These are phyloP conservation scores for Cassiopea andromeda DNA, from an alignment of 30 jellyfish, hydroid and myxozoan genomes.

Conservation along the genomic window DNA sequence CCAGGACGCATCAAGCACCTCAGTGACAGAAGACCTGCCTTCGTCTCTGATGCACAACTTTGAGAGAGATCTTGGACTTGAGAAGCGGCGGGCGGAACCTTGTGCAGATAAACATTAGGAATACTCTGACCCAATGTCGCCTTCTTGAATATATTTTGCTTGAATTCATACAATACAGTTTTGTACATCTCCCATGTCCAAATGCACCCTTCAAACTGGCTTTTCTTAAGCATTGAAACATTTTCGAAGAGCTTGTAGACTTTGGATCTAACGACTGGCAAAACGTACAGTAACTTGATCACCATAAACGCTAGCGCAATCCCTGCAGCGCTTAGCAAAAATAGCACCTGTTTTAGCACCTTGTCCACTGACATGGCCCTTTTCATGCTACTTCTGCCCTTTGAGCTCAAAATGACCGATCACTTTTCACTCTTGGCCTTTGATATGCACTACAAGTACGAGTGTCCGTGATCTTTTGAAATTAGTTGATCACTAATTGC, in stretches of 20 bases:
- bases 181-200: conserved; percentile 53
- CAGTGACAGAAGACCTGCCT: neutral
- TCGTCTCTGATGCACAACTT: neutral
- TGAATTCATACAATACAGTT: neutral
- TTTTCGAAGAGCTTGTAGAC: neutral
- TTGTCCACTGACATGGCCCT: neutral
- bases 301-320: conserved; percentile 17
- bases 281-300: neutral
- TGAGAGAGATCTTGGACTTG: neutral
- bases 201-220: conserved; percentile 47
- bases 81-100: neutral
- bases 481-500: neutral
- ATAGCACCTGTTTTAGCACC: conserved; percentile 7
- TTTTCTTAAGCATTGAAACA: neutral
- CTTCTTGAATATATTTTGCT: conserved; percentile 28
- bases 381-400: neutral
- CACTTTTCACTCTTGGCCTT: conserved; percentile 62
- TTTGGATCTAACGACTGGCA: neutral
- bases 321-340: neutral
- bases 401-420: neutral
- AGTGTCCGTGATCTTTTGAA: conserved; percentile 37
- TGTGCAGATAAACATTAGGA: conserved; percentile 34
- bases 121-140: conserved; percentile 22
- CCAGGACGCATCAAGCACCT: conserved; percentile 52
- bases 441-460: conserved; percentile 10